phyloP scores from a whole-genome alignment of 2,113 vertebrate species.

The Ramphastos sulfuratus region DNA sequence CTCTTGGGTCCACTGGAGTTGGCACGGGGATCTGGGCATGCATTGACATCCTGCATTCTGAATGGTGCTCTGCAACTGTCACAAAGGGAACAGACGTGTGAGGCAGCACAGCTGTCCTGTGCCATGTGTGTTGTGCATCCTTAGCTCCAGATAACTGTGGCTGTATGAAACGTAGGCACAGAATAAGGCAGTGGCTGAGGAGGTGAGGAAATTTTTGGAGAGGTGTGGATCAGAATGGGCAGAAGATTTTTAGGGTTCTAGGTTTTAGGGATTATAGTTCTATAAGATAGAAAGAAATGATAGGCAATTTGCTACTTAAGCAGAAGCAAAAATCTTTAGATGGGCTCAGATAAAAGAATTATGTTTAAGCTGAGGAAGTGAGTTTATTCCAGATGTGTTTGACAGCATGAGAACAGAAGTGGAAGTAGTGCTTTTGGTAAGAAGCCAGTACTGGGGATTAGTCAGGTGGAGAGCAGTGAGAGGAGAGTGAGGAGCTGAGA shows the following conservation, averaged over 20 bases:
- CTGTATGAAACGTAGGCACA: background rate
- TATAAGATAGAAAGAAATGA: background rate
- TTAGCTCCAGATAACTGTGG: background rate
- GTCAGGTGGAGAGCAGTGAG: constrained; percentile 65
- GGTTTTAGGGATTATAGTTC: background rate
- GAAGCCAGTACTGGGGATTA: constrained; percentile 65
- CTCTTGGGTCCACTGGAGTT: background rate
- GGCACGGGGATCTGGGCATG: background rate
- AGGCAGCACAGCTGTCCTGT: background rate
- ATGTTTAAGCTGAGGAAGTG: constrained; percentile 51
- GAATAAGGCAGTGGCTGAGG: background rate
- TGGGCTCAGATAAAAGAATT: constrained; percentile 57
- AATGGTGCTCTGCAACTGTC: background rate
- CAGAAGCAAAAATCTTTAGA: constrained; percentile 45
- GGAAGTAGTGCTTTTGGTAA: constrained; percentile 60
- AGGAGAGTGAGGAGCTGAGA: constrained; percentile 47
- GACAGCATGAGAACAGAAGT: constrained; percentile 68
- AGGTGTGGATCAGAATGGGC: background rate
- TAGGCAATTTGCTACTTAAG: background rate
- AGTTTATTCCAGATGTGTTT: constrained; percentile 69
- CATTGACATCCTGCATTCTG: background rate
- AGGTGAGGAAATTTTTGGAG: background rate
- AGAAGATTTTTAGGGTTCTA: background rate
- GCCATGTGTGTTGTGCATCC: background rate
- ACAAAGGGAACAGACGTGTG: background rate